Evolutionary conservation across 2,888 invertebrate species (phyloP).

Genomic region (Drosophila mercatorum): DNA sequence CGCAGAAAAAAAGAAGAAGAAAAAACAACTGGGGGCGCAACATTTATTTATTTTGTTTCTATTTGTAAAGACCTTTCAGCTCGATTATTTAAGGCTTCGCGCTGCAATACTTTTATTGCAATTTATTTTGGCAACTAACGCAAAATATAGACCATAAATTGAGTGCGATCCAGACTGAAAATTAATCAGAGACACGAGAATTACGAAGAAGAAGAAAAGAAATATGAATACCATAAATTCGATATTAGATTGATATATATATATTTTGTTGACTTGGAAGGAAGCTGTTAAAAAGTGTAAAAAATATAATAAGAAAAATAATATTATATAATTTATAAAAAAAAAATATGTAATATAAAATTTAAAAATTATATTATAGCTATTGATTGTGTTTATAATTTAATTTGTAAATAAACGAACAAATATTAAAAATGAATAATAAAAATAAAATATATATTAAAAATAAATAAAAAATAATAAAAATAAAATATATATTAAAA

Average conservation of each 20-base stretch:
- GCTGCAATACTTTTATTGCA: not conserved
- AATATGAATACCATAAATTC: not conserved
- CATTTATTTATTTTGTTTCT: slow-evolving; percentile 33
- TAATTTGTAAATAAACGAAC: no score
- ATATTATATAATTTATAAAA: no score
- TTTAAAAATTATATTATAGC: no score
- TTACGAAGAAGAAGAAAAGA: not conserved
- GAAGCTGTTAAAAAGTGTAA: no score
- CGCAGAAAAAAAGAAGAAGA: not conserved
- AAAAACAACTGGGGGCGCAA: not conserved
- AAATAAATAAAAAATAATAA: no score
- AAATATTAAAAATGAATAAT: no score
- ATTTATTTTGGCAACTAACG: slow-evolving; percentile 16
- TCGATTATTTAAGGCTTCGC: slow-evolving; percentile 29
- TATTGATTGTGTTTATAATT: no score
- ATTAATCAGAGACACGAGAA: slow-evolving; percentile 1
- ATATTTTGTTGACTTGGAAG: not conserved
- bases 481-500: no score
- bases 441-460: no score
- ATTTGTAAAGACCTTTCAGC: slow-evolving; percentile 26
- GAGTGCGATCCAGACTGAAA: not conserved
- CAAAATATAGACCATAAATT: slow-evolving; percentile 14
- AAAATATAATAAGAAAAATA: no score
- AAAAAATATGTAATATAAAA: no score
- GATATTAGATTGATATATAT: not conserved